Percentiles rank a stretch among this genome's conserved stretches.
Conservation (phyloP, 1,140 invertebrate genomes). For the Andrena cerasifolii region DNA sequence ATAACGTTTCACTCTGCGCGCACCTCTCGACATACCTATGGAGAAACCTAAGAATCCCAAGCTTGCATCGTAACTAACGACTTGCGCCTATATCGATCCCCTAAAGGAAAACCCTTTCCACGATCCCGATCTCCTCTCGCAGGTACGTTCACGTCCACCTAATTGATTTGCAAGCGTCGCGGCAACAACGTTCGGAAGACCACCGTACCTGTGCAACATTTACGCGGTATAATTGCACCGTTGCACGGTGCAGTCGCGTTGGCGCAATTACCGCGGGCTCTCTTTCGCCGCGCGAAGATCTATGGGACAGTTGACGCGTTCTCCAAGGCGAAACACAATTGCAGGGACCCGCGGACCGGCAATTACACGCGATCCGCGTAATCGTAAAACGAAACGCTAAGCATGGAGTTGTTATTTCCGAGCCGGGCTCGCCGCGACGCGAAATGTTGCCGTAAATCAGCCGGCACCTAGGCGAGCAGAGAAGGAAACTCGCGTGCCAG, state of each 20-base stretch:
- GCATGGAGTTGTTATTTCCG: slow-evolving; percentile 58
- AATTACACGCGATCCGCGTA: slow-evolving; percentile 77
- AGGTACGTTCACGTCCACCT: neutral
- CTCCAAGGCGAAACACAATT: slow-evolving; percentile 69
- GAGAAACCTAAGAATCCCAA: no score
- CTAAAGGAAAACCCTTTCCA: neutral
- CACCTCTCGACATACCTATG: no score
- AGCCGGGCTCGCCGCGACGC: slow-evolving; percentile 33
- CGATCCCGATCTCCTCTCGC: neutral
- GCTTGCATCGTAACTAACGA: no score
- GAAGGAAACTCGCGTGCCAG: slow-evolving; percentile 42
- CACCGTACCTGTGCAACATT: neutral
- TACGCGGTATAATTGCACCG: slow-evolving; percentile 61
- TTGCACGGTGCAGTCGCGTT: no score
- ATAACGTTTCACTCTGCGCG: no score
- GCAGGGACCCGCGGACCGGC: slow-evolving; percentile 55
- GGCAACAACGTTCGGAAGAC: slow-evolving; percentile 6
- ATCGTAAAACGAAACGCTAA: slow-evolving; percentile 75
- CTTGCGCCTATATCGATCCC: neutral
- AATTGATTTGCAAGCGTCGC: slow-evolving; percentile 60
- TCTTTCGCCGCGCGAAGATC: slow-evolving; percentile 65
- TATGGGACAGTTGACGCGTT: slow-evolving; percentile 67
- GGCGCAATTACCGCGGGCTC: slow-evolving; percentile 55
- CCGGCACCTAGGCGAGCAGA: slow-evolving; percentile 37
- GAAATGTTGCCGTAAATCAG: slow-evolving; percentile 72